Evolutionary conservation across 2,888 invertebrate genomes (phyloP), one percentile per base, ranked within the genome.

Genomic region (Tachina fera): DNA sequence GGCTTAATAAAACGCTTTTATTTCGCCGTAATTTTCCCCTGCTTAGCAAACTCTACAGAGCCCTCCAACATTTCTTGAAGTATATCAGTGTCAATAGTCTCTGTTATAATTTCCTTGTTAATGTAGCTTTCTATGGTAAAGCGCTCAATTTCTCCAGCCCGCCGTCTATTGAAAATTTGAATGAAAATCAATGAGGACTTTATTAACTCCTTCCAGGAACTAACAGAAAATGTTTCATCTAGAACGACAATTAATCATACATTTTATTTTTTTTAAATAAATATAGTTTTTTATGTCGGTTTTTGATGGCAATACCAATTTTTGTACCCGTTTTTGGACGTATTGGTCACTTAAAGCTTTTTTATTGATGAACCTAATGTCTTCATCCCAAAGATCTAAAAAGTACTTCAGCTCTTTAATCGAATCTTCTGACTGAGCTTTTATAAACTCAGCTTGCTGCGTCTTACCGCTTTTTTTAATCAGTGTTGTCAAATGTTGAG

Each of bases 101-200:
- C 31, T 6, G 31, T 31, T 31, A 31, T 31, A 31, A 31, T 31
- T 47, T 53, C 16, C 6, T 53, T 53, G 16, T 53, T 53, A 9
- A 9, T 16, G 9, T 53, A 53, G 8, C n/a, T 53, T 4, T 16
- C n/a, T 14, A 53, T n/a, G 14, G n/a, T 53, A 9, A 53, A 9
- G 3, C 51, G n/a, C 51, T 53, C 51, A n/a, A n/a, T 53, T 22
- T 56, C 19, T 45, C 76, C 65, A 0, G 76, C 67, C 45, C 65
- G 13, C 22, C 56, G n/a, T 22, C 56, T 65, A 45, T 67, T 43
- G 45, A 31, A 31, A 31, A 31, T 31, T 31, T 31, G 31, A 5
- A 31, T 31, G 31, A 31, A 31, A 31, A 31, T 53, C 4, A 76
- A 39, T 10, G 76, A 19, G 3, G 22, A 9, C 45, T 65, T 65